Conservation (phyloP, 2,113 vertebrate genomes). For the Bos javanicus region DNA sequence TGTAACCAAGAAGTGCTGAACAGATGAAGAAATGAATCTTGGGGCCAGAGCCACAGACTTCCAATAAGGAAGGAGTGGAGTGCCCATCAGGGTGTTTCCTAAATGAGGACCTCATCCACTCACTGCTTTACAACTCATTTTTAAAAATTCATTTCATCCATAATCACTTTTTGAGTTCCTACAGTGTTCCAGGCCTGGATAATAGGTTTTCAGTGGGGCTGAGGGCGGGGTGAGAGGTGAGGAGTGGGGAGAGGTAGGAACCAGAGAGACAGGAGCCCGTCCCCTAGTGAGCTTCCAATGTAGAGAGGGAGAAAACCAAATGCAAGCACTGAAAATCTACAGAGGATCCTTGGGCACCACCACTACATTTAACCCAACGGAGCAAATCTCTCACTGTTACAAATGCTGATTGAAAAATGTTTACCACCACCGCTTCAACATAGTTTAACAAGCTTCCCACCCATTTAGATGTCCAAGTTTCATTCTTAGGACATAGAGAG, state of each 20-base stretch:
- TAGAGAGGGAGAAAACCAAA: not conserved
- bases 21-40: not conserved
- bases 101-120: not conserved
- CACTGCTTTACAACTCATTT: not conserved
- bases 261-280: not conserved
- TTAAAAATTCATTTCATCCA: not conserved
- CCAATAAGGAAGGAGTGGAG: not conserved
- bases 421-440: not conserved
- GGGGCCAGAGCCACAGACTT: accelerated
- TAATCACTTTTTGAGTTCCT: not conserved
- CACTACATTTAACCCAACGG: not conserved
- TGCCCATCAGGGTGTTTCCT: not conserved
- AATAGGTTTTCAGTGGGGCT: not conserved
- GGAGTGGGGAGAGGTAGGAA: not conserved
- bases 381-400: not conserved
- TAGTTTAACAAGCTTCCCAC: not conserved
- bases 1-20: not conserved
- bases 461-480: not conserved
- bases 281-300: not conserved
- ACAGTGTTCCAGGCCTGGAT: not conserved
- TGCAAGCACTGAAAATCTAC: not conserved
- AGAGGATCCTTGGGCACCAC: not conserved
- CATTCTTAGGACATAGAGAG: not conserved
- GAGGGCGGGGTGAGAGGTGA: accelerated
- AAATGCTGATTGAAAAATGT: not conserved